Evolutionary conservation across 2,888 invertebrate species (phyloP), one percentile per base, ranked within the genome.

Genomic region (Cheilosia scutellata): DNA sequence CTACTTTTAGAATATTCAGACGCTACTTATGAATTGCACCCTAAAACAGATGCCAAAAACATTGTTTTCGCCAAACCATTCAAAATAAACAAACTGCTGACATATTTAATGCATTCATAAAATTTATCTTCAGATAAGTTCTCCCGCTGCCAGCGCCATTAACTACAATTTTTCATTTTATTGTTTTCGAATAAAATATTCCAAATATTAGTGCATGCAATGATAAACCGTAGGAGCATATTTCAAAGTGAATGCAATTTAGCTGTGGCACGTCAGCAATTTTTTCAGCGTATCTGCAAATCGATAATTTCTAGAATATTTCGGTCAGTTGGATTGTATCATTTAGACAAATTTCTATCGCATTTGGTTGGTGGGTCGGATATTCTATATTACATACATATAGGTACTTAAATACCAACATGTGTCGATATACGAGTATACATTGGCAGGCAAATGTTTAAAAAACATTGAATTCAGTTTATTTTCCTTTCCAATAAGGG

Each of bases 371-470:
- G 7, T 16, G 6, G n/a, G 53, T 55, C 53, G 31, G 31, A 31
- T 33, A n/a, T 7, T 16, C 6, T 16, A 3, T 47, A n/a, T n/a
- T 2, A n/a, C 7, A n/a, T 29, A 7, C 20, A 31, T 7, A 57
- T 16, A n/a, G n/a, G n/a, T n/a, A 57, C 20, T 20, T 13, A 16
- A 25, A 20, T 20, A 5, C 16, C 16, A 11, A 16, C 16, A 44
- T 16, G 44, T n/a, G 25, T 49, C 49, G 9, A 49, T 58, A 2
- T 20, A 20, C 20, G 20, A 20, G 58, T 58, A 13, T 57, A 57
- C 57, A 40, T 47, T 63, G 29, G 63, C 47, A 49, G 16, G 63
- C 47, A 49, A 63, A 63, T 49, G 13, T 63, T 47, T 5, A 20
- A 31, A 31, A 63, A 63, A 63, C 33, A 47, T 33, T 27, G 20